phyloP scores from a whole-genome alignment of 2,113 vertebrate genomes.

The Onychorhynchus coronatus region DNA sequence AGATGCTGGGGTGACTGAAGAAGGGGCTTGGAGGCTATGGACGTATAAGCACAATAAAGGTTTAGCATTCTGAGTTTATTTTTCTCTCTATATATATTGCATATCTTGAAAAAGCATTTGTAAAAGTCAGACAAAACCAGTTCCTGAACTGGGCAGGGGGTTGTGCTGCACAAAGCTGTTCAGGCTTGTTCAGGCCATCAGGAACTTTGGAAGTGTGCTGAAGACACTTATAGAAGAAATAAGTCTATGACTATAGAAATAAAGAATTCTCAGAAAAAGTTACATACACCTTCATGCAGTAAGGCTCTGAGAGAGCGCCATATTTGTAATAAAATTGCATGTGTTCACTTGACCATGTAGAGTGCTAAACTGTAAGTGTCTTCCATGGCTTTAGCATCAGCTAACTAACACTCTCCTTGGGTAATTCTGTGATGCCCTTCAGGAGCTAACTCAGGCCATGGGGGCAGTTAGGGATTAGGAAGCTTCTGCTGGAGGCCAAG shows the following conservation, averaged over 20 bases:
- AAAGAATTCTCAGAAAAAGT: not conserved
- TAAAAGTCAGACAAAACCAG: not conserved
- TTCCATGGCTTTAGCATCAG: not conserved
- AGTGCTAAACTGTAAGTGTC: not conserved
- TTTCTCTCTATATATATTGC: not conserved
- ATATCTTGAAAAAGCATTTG: not conserved
- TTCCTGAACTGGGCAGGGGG: not conserved
- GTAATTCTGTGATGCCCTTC: not conserved
- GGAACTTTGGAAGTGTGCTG: not conserved
- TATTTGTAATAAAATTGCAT: not conserved
- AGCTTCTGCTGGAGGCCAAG: not conserved
- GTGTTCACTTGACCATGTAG: not conserved
- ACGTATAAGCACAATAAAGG: not conserved
- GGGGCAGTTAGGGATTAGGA: not conserved
- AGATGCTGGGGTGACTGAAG: not conserved
- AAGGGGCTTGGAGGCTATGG: not conserved
- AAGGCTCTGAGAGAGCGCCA: not conserved
- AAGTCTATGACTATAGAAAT: not conserved
- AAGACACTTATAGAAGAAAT: not conserved
- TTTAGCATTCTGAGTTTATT: not conserved
- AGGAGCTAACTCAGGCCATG: not conserved
- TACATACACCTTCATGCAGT: not conserved
- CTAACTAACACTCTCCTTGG: not conserved
- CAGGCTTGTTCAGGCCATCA: not conserved
- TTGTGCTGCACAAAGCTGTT: not conserved